Evolutionary conservation across 2,797 vertebrate genomes (phyloP), one percentile per base, ranked within the genome.

Genomic region (Ispidina lecontei): DNA sequence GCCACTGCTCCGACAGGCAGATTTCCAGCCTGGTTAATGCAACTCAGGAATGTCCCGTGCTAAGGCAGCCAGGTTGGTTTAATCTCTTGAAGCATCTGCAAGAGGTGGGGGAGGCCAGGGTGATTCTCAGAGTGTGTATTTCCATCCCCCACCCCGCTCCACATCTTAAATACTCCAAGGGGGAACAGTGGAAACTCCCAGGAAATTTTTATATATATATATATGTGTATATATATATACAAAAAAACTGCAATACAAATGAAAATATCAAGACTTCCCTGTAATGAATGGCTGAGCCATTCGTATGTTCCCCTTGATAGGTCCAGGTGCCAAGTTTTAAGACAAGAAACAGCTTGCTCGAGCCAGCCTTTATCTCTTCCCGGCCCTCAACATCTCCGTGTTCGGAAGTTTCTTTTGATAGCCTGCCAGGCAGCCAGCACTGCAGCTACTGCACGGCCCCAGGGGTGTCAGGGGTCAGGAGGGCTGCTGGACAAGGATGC

Each of bases 401-500:
- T 70, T 94, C 7, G 73, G 91, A 95, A 95, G 93, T 92, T 91
- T 91, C 94, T 89, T 91, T 93, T 86, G 92, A 87, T 72, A 83
- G 59, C 29, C 29, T 37, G 85, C 89, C 93, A 93, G 82, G 64
- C 1, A 0, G 73, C 33, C 41, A 63, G 67, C 2, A 0, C 89
- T 55, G 59, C 0, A 2, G 84, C 86, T 86, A 62, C 74, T 2
- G 37, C 33, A 16, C 14, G 22, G 58, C 52, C 31, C 5, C 59
- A 0, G 29, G 68, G 83, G 37, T 73, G 70, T 43, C 8, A 16
- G 35, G 52, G 84, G 63, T 79, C 90, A 71, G 69, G 26, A 62
- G 62, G 59, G 64, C 72, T 46, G 52, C 63, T 0, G 51, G 79
- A 94, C 95, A 97, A 94, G 89, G 80, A 84, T 87, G 73, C 64